Conservation (phyloP, 1,140 invertebrate species). For the Trigoniulus corallinus region DNA sequence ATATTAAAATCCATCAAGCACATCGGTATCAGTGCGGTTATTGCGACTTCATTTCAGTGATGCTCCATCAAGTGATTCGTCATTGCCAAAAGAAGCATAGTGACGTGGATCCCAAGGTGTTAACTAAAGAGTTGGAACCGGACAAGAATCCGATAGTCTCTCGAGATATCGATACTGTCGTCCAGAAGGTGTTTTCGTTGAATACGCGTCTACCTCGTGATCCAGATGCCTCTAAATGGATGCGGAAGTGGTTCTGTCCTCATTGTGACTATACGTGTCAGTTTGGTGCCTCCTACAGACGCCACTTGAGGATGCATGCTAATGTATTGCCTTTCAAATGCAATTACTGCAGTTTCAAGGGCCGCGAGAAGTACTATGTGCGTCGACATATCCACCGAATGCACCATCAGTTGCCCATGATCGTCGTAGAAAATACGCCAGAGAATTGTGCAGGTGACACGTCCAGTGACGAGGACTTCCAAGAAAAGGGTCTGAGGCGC, state of each 20-base stretch:
- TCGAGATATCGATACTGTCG: constrained; percentile 4
- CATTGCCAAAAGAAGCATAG: constrained; percentile 6
- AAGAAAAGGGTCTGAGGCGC: constrained; percentile 6
- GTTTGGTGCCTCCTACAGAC: constrained; percentile 10
- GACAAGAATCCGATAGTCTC: constrained; percentile 7
- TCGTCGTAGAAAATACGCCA: constrained; percentile 8
- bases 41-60: constrained; percentile 8
- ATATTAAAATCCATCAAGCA: constrained; percentile 9
- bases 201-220: constrained; percentile 5
- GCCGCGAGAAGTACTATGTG: constrained; percentile 12
- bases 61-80: constrained; percentile 5
- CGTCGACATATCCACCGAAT: constrained; percentile 11
- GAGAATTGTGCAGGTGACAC: constrained; percentile 5
- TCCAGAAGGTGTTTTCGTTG: constrained; percentile 1
- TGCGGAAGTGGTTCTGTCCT: constrained; percentile 10
- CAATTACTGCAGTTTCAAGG: constrained; percentile 11
- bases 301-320: constrained; percentile 9
- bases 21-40: constrained; percentile 9
- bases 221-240: constrained; percentile 9
- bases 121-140: constrained; percentile 6
- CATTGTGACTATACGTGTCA: constrained; percentile 13
- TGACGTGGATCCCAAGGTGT: constrained; percentile 5
- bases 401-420: constrained; percentile 4
- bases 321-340: constrained; percentile 10
- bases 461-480: constrained; percentile 5